Conservation (phyloP, 2,888 invertebrate species). For the Barypeithes pellucidus region DNA sequence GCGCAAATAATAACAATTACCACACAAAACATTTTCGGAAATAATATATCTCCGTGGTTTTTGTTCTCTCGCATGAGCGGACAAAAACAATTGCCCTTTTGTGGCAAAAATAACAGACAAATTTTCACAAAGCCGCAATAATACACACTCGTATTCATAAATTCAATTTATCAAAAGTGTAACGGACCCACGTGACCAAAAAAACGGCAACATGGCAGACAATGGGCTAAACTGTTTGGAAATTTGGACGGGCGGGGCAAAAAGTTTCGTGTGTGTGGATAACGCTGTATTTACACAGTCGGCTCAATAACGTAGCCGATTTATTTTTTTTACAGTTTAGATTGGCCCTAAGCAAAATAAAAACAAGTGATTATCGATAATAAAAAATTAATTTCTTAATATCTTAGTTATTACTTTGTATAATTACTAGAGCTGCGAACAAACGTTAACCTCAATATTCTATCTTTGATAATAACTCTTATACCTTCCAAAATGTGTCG, state of each 20-base stretch:
- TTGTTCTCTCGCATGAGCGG: constrained; percentile 48
- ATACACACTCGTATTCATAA: constrained; percentile 47
- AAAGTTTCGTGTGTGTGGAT: constrained; percentile 5
- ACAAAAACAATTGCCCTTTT: constrained; percentile 48
- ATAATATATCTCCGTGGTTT: constrained; percentile 45
- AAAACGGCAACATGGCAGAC: constrained; percentile 31
- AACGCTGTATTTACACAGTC: not conserved
- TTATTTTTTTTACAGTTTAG: too few species aligned
- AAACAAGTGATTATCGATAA: too few species aligned
- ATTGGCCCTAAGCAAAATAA: not conserved
- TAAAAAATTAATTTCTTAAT: too few species aligned
- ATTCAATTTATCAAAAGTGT: constrained; percentile 54
- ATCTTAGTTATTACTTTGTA: too few species aligned
- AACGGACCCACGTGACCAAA: constrained; percentile 42
- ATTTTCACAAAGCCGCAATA: constrained; percentile 50
- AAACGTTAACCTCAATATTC: too few species aligned
- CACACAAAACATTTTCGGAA: constrained; percentile 45
- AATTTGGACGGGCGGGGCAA: constrained; percentile 21
- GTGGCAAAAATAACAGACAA: constrained; percentile 53
- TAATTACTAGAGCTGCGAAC: too few species aligned
- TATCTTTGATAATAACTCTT: too few species aligned
- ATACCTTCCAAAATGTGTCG: too few species aligned
- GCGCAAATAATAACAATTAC: constrained; percentile 48
- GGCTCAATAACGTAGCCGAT: too few species aligned
- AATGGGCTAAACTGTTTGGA: constrained; percentile 47